phyloP scores from a whole-genome alignment of 2,888 invertebrate species.

The Nomada lathburiana region DNA sequence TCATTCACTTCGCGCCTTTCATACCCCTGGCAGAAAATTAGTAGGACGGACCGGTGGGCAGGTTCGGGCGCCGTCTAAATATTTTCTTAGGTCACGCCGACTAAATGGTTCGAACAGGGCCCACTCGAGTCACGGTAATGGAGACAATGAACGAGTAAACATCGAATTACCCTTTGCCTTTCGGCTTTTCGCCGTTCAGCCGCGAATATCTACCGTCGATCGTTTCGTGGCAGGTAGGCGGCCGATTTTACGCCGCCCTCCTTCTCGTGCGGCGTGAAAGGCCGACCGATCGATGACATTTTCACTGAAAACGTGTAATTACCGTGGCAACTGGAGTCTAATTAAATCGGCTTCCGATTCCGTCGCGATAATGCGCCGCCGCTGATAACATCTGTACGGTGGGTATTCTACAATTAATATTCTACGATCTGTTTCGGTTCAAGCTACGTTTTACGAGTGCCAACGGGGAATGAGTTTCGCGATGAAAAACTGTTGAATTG shows the following conservation, averaged over 20 bases:
- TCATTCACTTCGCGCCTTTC: conserved; percentile 54
- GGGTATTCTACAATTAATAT: conserved; percentile 19
- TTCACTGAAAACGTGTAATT: conserved; percentile 16
- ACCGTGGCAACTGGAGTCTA: conserved; percentile 9
- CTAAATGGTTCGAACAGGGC: conserved; percentile 6
- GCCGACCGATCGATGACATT: conserved; percentile 40
- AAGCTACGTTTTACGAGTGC: neutral
- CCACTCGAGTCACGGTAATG: conserved; percentile 32
- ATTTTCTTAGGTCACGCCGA: conserved; percentile 73
- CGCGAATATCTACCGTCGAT: conserved; percentile 35
- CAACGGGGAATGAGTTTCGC: neutral
- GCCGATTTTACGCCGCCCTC: neutral
- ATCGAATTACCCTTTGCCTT: conserved; percentile 69
- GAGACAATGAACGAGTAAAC: conserved; percentile 69
- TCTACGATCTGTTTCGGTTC: neutral
- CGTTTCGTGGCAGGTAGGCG: neutral
- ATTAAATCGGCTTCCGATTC: conserved; percentile 26
- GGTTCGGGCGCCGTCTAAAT: conserved; percentile 66
- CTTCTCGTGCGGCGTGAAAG: neutral
- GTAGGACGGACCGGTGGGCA: conserved; percentile 35
- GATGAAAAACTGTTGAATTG: conserved; percentile 4
- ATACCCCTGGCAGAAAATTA: conserved; percentile 41
- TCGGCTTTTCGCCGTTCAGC: conserved; percentile 38
- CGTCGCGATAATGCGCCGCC: neutral
- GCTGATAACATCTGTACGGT: neutral